Percentiles rank a stretch among this genome's conserved stretches.
Evolutionary conservation across 2,888 invertebrate genomes (phyloP).

Genomic region (Morpho deidamia): DNA sequence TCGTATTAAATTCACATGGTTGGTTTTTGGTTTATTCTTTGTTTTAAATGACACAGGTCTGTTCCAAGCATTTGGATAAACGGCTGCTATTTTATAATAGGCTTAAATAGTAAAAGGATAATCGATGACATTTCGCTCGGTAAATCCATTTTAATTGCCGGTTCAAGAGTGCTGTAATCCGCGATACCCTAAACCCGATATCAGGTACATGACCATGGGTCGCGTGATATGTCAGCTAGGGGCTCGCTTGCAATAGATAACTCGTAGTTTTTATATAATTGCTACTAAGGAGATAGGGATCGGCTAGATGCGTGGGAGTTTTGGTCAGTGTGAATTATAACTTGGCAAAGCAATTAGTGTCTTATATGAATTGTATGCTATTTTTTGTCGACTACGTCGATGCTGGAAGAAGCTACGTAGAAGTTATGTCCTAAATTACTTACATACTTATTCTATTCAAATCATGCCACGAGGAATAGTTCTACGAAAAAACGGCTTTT

Average conservation of each 20-base stretch:
- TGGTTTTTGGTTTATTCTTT: too few species aligned
- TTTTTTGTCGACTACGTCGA: too few species aligned
- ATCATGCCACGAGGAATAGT: too few species aligned
- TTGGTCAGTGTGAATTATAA: background rate
- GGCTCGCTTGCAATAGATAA: slow-evolving; percentile 1
- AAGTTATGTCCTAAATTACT: too few species aligned
- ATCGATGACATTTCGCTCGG: slow-evolving; percentile 13
- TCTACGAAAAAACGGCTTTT: too few species aligned
- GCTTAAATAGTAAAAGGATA: slow-evolving; percentile 3
- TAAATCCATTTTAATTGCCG: slow-evolving; percentile 22
- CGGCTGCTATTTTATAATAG: background rate
- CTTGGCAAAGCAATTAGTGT: too few species aligned
- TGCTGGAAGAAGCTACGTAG: too few species aligned
- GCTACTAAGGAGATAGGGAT: slow-evolving; percentile 1
- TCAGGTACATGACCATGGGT: slow-evolving; percentile 38
- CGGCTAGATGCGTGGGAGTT: background rate
- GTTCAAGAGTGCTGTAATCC: slow-evolving; percentile 13
- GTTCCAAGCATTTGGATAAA: too few species aligned
- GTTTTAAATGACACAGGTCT: too few species aligned
- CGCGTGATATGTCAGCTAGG: slow-evolving; percentile 60
- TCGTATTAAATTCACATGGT: too few species aligned
- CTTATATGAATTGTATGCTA: too few species aligned
- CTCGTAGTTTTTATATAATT: slow-evolving; percentile 5
- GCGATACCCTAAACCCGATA: slow-evolving; percentile 37
- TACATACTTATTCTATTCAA: too few species aligned